Evolutionary conservation across 1,140 invertebrate genomes (phyloP).

Genomic region (Aphidius gifuensis): DNA sequence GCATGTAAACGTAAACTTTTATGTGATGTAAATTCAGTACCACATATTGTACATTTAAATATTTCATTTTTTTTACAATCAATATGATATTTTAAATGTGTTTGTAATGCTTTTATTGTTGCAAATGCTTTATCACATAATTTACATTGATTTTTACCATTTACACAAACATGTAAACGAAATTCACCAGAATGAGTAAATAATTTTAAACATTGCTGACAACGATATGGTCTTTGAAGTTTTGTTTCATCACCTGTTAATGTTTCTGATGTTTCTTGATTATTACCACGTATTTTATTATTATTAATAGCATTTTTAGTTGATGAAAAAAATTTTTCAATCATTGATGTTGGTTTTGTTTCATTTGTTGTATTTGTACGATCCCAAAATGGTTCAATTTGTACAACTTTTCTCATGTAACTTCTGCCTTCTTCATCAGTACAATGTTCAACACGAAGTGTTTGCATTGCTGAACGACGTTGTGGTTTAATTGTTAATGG

Average conservation of each 20-base stretch:
- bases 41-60: slow-evolving; percentile 61
- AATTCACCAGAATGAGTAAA: slow-evolving; percentile 46
- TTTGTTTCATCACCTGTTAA: slow-evolving; percentile 5
- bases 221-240: slow-evolving; percentile 40
- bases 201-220: slow-evolving; percentile 47
- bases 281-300: too few species aligned
- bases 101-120: slow-evolving; percentile 44
- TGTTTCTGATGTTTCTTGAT: slow-evolving; percentile 8
- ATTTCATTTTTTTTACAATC: slow-evolving; percentile 37
- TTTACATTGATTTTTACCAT: slow-evolving; percentile 46
- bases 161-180: slow-evolving; percentile 43
- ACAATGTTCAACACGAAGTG: slow-evolving; percentile 52
- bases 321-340: slow-evolving; percentile 54
- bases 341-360: slow-evolving; percentile 46
- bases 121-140: slow-evolving; percentile 48
- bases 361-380: slow-evolving; percentile 27
- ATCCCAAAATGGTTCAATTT: slow-evolving; percentile 59
- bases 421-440: slow-evolving; percentile 54
- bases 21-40: slow-evolving; percentile 64
- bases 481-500: slow-evolving; percentile 14
- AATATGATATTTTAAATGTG: slow-evolving; percentile 44
- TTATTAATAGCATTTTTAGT: slow-evolving; percentile 39
- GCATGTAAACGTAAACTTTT: slow-evolving; percentile 69
- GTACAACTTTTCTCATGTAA: slow-evolving; percentile 57
- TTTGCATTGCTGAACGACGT: slow-evolving; percentile 49